These are phyloP conservation scores for Zygaena filipendulae DNA, from an alignment of 2,888 invertebrate genomes.

Conservation along the genomic window DNA sequence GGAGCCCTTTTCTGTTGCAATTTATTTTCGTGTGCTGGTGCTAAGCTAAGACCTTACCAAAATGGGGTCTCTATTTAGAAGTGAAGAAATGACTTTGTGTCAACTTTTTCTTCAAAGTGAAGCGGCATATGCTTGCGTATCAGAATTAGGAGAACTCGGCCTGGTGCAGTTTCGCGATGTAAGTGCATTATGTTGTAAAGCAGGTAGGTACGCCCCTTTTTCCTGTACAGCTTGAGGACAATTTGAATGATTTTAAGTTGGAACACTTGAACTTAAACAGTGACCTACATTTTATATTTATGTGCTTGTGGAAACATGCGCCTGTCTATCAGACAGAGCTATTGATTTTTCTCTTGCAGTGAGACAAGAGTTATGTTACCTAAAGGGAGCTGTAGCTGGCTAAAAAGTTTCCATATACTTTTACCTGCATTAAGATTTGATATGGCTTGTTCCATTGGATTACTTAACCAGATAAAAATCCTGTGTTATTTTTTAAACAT, in stretches of 20 bases:
- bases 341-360: too few species aligned
- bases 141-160: constrained; percentile 96
- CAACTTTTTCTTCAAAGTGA: constrained; percentile 98
- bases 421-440: too few species aligned
- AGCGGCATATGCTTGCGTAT: constrained; percentile 98
- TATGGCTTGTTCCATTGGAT: too few species aligned
- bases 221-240: constrained; percentile 1
- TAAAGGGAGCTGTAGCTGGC: too few species aligned
- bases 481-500: too few species aligned
- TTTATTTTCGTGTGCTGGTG: constrained; percentile 33
- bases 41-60: constrained; percentile 35
- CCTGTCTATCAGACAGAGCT: too few species aligned
- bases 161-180: constrained; percentile 97
- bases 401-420: too few species aligned
- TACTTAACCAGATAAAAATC: too few species aligned
- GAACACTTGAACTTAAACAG: too few species aligned
- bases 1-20: constrained; percentile 27
- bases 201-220: constrained; percentile 24
- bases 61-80: constrained; percentile 94
- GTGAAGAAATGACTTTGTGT: constrained; percentile 99
- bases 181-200: constrained; percentile 48
- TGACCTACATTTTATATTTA: too few species aligned
- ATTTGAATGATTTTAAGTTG: constrained; percentile 13
- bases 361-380: too few species aligned
- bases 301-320: too few species aligned